These are phyloP conservation scores for Myocastor coypus DNA, from an alignment of 2,113 vertebrate genomes.

Conservation along the genomic window DNA sequence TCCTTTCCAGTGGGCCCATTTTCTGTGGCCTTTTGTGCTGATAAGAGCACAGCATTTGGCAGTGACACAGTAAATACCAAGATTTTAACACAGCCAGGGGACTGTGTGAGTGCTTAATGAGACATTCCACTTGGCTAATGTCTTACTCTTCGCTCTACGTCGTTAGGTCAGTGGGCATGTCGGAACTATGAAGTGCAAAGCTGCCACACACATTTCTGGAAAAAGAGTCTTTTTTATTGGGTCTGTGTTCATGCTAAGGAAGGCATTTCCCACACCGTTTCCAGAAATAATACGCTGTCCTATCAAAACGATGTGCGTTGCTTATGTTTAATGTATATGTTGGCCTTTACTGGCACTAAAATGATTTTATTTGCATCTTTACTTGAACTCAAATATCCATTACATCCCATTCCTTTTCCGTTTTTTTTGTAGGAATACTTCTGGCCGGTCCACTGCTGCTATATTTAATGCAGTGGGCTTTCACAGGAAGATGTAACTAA, in stretches of 20 bases:
- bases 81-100: slow-evolving; percentile 69
- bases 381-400: neutral
- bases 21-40: slow-evolving; percentile 35
- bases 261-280: neutral
- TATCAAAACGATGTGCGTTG: neutral
- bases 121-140: slow-evolving; percentile 68
- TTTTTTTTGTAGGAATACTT: neutral
- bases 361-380: slow-evolving; percentile 8
- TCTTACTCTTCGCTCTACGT: slow-evolving; percentile 68
- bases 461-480: neutral
- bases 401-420: neutral
- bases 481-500: neutral
- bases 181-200: slow-evolving; percentile 44
- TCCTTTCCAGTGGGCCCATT: slow-evolving; percentile 37
- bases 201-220: slow-evolving; percentile 14
- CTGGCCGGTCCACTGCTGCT: neutral
- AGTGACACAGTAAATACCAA: slow-evolving; percentile 66
- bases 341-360: neutral
- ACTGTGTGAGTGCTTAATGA: slow-evolving; percentile 73
- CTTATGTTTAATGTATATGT: neutral
- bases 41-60: slow-evolving; percentile 58
- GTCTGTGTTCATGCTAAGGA: neutral
- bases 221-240: neutral
- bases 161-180: slow-evolving; percentile 68
- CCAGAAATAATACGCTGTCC: neutral